Conservation (phyloP, 1,140 invertebrate species). For the Marisa cornuarietis region DNA sequence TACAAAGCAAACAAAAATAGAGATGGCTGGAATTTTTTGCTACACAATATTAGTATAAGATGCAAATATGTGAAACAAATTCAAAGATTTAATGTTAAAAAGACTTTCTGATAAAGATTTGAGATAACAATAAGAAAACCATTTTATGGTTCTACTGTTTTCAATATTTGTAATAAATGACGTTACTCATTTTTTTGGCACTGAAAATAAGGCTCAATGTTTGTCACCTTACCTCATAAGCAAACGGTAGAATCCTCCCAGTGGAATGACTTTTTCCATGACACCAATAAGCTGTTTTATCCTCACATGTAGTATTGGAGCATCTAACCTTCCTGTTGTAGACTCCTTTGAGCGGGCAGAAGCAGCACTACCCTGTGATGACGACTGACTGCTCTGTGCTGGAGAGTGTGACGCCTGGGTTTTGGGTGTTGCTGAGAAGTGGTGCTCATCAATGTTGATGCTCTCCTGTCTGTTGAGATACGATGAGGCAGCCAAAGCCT, state of each 20-base stretch:
- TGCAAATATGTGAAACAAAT: too few relatives aligned
- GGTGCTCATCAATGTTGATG: conserved; percentile 16
- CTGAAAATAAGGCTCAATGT: too few relatives aligned
- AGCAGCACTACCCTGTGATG: conserved; percentile 6
- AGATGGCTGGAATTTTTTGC: too few relatives aligned
- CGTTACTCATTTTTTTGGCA: too few relatives aligned
- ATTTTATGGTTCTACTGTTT: too few relatives aligned
- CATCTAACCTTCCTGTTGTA: conserved; percentile 1
- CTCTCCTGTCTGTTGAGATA: conserved; percentile 17
- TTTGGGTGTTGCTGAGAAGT: conserved; percentile 9
- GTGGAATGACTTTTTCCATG: conserved; percentile 51
- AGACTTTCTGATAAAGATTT: too few relatives aligned
- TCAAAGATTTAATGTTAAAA: too few relatives aligned
- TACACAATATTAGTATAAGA: too few relatives aligned
- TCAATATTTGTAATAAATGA: too few relatives aligned
- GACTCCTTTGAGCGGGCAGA: conserved; percentile 6
- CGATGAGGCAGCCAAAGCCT: conserved; percentile 11
- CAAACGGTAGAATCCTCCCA: conserved; percentile 40
- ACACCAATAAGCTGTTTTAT: conserved; percentile 51
- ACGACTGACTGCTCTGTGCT: conserved; percentile 16
- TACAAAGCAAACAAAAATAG: not conserved
- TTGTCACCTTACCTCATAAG: conserved; percentile 31
- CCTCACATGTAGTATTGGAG: conserved; percentile 41
- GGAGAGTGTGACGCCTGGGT: conserved; percentile 5
- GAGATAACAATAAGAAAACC: too few relatives aligned